Conservation (phyloP, 2,888 invertebrate genomes). For the Maniola hyperantus region DNA sequence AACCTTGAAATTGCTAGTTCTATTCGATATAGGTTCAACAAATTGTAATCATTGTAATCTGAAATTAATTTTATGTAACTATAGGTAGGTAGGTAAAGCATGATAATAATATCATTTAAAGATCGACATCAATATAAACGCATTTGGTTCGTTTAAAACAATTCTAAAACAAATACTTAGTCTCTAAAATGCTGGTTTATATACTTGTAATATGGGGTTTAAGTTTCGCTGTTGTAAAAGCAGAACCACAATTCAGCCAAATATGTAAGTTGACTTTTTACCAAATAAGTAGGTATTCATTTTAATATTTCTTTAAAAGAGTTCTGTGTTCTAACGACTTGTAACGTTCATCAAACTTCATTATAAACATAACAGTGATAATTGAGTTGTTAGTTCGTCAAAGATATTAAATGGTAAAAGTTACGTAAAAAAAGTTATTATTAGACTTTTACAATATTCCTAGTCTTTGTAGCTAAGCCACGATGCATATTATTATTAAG, state of each 20-base stretch:
- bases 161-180: neutral
- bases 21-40: neutral
- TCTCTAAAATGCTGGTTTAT: neutral
- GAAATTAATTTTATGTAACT: constrained; percentile 10
- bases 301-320: too few relatives aligned
- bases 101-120: neutral
- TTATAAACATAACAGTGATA: too few relatives aligned
- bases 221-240: neutral
- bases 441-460: too few relatives aligned
- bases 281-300: too few relatives aligned
- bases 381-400: too few relatives aligned
- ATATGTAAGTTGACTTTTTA: constrained; percentile 3
- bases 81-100: neutral
- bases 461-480: too few relatives aligned
- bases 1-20: constrained; percentile 11
- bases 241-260: constrained; percentile 9
- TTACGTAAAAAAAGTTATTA: too few relatives aligned
- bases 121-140: constrained; percentile 8
- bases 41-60: constrained; percentile 7
- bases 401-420: too few relatives aligned
- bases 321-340: too few relatives aligned
- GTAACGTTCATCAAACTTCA: too few relatives aligned
- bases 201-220: neutral
- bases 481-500: too few relatives aligned
- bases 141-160: neutral